Evolutionary conservation across 2,888 invertebrate species (phyloP).

Genomic region (Eupithecia exiguata): DNA sequence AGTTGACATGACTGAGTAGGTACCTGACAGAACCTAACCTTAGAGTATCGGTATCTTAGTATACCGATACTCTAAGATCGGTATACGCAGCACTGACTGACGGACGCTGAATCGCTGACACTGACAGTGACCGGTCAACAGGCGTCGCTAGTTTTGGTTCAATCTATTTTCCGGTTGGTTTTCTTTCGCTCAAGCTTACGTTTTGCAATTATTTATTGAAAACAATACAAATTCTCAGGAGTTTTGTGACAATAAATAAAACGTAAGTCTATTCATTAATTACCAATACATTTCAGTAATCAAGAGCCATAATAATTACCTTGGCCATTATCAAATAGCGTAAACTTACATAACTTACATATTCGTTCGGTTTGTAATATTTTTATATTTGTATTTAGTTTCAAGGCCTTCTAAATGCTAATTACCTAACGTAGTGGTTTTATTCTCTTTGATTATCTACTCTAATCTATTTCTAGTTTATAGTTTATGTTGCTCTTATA

Average conservation of each 20-base stretch:
- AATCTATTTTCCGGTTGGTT: too few relatives aligned
- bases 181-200: not conserved
- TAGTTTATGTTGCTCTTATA: not conserved
- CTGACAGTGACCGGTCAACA: too few relatives aligned
- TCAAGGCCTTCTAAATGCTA: conserved; percentile 4
- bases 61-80: too few relatives aligned
- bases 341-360: conserved; percentile 38
- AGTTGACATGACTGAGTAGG: too few relatives aligned
- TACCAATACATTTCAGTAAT: not conserved
- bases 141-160: not conserved
- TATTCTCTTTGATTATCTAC: too few relatives aligned
- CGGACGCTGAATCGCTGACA: too few relatives aligned
- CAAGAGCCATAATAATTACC: not conserved
- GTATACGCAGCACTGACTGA: too few relatives aligned
- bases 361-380: not conserved
- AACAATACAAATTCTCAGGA: not conserved
- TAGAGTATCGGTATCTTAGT: too few relatives aligned
- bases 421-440: too few relatives aligned
- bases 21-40: too few relatives aligned
- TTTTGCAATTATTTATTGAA: not conserved
- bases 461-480: not conserved
- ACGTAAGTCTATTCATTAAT: conserved; percentile 6
- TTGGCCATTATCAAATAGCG: not conserved
- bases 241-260: not conserved
- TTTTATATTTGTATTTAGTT: not conserved